Conservation (phyloP, 2,888 invertebrate genomes). For the Leptopilina syphax region DNA sequence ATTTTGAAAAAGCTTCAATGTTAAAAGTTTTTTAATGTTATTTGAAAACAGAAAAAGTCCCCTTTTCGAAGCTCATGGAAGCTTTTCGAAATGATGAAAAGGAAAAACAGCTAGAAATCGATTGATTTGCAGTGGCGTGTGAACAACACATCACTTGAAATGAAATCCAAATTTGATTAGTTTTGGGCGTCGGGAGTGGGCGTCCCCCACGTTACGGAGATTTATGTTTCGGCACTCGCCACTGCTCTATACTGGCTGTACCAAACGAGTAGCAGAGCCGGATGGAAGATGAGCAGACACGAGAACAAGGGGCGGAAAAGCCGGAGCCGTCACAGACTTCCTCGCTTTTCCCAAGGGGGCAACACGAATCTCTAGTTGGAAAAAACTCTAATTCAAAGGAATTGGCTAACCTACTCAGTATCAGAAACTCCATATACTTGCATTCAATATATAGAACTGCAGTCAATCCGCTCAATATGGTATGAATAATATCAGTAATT, state of each 20-base stretch:
- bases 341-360: conserved; percentile 68
- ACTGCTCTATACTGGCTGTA: neutral
- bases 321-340: conserved; percentile 60
- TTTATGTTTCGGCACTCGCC: conserved; percentile 43
- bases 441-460: too few species aligned
- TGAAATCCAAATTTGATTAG: conserved; percentile 36
- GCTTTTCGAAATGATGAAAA: neutral
- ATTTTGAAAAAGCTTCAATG: too few species aligned
- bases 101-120: conserved; percentile 5
- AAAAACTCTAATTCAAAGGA: too few species aligned
- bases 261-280: conserved; percentile 1
- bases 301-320: conserved; percentile 30
- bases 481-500: too few species aligned
- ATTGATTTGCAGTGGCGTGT: conserved; percentile 1
- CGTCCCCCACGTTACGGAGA: conserved; percentile 40
- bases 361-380: conserved; percentile 26
- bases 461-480: too few species aligned
- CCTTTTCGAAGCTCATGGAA: neutral
- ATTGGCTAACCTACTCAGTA: too few species aligned
- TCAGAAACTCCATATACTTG: too few species aligned
- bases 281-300: conserved; percentile 29
- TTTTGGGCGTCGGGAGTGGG: conserved; percentile 32
- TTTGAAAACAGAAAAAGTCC: too few species aligned
- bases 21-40: too few species aligned
- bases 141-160: conserved; percentile 17